phyloP scores from a whole-genome alignment of 1,140 invertebrate species.

The Bombus superbus region DNA sequence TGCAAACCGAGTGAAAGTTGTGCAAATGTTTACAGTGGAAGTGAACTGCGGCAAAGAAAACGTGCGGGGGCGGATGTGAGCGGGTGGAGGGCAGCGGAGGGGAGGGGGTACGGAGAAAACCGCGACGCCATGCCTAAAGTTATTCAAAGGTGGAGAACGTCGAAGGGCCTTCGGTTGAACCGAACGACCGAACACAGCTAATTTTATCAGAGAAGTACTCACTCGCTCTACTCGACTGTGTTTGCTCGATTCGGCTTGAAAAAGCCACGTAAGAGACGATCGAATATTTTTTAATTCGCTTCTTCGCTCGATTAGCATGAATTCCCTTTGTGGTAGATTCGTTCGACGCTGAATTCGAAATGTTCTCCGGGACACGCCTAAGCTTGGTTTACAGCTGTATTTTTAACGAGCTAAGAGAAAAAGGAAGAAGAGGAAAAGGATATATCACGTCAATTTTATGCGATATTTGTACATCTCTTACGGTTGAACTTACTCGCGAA shows the following conservation, averaged over 20 bases:
- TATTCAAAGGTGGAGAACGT: constrained; percentile 21
- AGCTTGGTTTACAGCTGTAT: not conserved
- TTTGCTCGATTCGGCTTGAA: not conserved
- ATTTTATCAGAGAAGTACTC: constrained; percentile 21
- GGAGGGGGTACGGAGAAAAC: not conserved
- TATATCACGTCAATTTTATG: no score
- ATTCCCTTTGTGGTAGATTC: not conserved
- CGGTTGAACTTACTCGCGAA: not conserved
- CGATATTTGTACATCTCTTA: not conserved
- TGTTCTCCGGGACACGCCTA: not conserved
- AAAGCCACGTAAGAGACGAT: not conserved
- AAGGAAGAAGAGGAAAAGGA: no score
- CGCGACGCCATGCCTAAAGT: constrained; percentile 1
- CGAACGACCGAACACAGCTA: constrained; percentile 20
- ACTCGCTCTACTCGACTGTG: not conserved
- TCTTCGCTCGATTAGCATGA: not conserved
- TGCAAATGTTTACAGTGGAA: constrained; percentile 63
- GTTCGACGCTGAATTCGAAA: not conserved
- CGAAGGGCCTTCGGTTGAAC: constrained; percentile 7
- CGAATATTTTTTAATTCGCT: not conserved
- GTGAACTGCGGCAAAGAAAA: constrained; percentile 47
- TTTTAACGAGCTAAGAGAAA: not conserved
- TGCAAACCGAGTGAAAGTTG: constrained; percentile 56
- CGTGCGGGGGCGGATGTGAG: not conserved
- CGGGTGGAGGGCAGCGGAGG: no score